A percentile compares a stretch with the other conserved stretches of the same genome.
These are phyloP conservation scores for Acanthococcus lagerstroemiae DNA, from an alignment of 2,888 invertebrate genomes.

Conservation along the genomic window DNA sequence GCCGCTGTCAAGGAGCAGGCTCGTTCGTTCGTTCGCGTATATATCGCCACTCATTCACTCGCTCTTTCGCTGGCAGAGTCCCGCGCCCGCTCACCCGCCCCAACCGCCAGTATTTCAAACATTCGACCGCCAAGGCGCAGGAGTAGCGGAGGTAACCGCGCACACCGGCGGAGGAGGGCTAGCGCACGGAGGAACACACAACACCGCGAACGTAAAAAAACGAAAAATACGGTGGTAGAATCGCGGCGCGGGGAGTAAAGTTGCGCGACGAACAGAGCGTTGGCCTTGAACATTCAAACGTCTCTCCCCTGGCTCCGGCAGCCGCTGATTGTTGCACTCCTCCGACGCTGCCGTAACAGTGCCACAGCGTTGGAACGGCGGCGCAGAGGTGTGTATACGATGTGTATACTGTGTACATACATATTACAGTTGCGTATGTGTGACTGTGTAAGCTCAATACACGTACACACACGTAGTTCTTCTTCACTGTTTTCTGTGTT, in stretches of 20 bases:
- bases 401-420: too few relatives aligned
- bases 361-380: too few relatives aligned
- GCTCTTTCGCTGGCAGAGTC: background rate
- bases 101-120: background rate
- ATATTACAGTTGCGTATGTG: too few relatives aligned
- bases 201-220: background rate
- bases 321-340: too few relatives aligned
- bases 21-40: background rate
- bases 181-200: background rate
- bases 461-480: too few relatives aligned
- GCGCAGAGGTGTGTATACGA: too few relatives aligned
- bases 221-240: background rate
- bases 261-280: constrained; percentile 1
- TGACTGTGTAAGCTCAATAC: too few relatives aligned
- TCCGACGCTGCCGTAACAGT: too few relatives aligned
- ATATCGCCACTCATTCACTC: background rate
- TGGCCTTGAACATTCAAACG: constrained; percentile 12
- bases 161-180: background rate
- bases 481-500: too few relatives aligned
- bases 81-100: too few relatives aligned
- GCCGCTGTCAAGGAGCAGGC: too few relatives aligned
- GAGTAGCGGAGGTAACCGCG: background rate
- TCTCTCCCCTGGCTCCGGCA: background rate
- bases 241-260: background rate
- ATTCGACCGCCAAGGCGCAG: background rate